Evolutionary conservation across 2,113 vertebrate genomes (phyloP), one percentile per base, ranked within the genome.

Genomic region (Oryzias woworae): DNA sequence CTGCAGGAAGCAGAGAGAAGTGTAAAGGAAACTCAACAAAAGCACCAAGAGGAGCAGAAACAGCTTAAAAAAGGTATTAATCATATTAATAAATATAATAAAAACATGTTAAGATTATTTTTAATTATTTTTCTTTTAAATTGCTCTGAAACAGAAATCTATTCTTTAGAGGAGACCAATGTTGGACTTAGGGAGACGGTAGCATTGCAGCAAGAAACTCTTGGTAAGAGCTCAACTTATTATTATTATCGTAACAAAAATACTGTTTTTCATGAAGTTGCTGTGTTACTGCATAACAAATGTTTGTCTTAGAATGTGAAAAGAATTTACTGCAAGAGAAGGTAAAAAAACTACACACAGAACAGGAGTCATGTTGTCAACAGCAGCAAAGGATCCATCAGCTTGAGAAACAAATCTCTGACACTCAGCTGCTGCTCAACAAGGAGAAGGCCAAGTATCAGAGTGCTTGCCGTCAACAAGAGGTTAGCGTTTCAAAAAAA

Each of bases 381-480:
- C 87, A 95, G 58, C 88, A 95, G 66, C 87, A 94, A 48, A 91
- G 86, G 61, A 81, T 93, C 53, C 84, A 84, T 59, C 57, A 85
- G 24, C 80, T 95, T 20, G 84, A 78, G 2, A 73, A 77, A 65
- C 85, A 95, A 71, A 88, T 96, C 43, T 83, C 78, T 28, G 71
- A 83, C 83, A 90, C 78, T 73, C 88, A 78, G 42, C 60, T 78
- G 0, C 88, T 91, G 58, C 83, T 98, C 50, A 89, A 94, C 74
- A 98, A 96, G 76, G 96, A 98, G 85, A 92, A 80, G 12, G 93
- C 91, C 77, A 94, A 90, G 3, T 93, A 92, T 7, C 86, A 91
- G 24, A 97, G 93, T 58, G 75, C 93, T 24, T 82, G 89, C 71
- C 92, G 84, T 58, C 93, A 96, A 2, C 90, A 94, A 75, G 94